A percentile compares a stretch with the other conserved stretches of the same genome.
Evolutionary conservation across 2,113 vertebrate genomes (phyloP).

Genomic region (Lycaon pictus): DNA sequence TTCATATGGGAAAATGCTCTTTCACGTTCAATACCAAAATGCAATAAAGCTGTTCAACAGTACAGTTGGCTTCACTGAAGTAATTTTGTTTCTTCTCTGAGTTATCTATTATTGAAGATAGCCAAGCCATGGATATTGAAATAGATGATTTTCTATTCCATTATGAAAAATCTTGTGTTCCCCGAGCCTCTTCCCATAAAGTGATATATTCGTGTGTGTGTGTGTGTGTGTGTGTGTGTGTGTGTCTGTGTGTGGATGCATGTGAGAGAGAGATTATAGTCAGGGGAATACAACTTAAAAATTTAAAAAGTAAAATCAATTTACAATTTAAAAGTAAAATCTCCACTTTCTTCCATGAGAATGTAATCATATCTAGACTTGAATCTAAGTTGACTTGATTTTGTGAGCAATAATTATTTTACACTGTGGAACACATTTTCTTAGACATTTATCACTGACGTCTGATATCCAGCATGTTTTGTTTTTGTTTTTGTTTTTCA

Average conservation of each 20-base stretch:
- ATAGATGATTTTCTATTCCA: constrained; percentile 65
- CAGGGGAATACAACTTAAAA: constrained; percentile 46
- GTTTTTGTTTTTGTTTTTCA: not conserved
- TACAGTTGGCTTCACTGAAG: constrained; percentile 48
- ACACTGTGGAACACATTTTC: not conserved
- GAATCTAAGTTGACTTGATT: constrained; percentile 59
- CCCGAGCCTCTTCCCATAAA: not conserved
- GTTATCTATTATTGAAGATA: constrained; percentile 71
- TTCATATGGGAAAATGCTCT: constrained; percentile 66
- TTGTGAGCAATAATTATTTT: constrained; percentile 61
- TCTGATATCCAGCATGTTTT: not conserved
- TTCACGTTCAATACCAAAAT: constrained; percentile 43
- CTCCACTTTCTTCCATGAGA: constrained; percentile 12
- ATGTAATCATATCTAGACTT: constrained; percentile 14
- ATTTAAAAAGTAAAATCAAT: too few relatives aligned
- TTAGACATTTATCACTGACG: not conserved
- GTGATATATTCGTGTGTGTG: not conserved
- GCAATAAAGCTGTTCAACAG: constrained; percentile 51
- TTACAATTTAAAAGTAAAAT: constrained; percentile 57
- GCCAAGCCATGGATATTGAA: constrained; percentile 61
- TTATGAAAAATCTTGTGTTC: constrained; percentile 57
- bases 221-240: not conserved
- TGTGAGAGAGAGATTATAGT: not conserved
- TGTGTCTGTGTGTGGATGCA: not conserved
- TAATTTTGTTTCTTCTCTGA: constrained; percentile 67